Percentiles rank a stretch among this genome's conserved stretches.
phyloP scores from a whole-genome alignment of 2,113 vertebrate genomes.

The Ardeotis arabs region DNA sequence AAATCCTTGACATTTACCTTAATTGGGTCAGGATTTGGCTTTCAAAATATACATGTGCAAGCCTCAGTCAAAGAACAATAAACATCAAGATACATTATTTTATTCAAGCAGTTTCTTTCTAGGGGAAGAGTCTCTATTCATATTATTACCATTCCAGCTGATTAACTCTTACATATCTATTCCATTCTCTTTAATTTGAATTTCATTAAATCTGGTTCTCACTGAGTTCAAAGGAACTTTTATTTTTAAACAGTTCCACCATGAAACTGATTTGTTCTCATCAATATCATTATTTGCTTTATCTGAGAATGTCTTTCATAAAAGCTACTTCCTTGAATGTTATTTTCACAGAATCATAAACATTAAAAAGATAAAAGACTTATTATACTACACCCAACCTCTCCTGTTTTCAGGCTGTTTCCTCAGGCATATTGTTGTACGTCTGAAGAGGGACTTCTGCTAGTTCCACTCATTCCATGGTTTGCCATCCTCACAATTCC shows the following conservation, averaged over 20 bases:
- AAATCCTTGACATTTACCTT: conserved; percentile 5
- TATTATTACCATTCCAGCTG: conserved; percentile 20
- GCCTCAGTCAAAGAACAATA: conserved; percentile 47
- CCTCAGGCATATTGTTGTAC: background rate
- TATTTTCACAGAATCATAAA: conserved; percentile 47
- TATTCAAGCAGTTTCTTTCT: background rate
- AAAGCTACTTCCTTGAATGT: background rate
- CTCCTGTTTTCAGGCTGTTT: background rate
- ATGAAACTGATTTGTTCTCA: conserved; percentile 50
- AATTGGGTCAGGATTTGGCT: conserved; percentile 19
- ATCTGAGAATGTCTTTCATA: conserved; percentile 13
- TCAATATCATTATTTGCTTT: conserved; percentile 33
- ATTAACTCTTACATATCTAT: conserved; percentile 44
- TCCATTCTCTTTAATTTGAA: conserved; percentile 41
- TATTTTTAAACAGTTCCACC: conserved; percentile 44
- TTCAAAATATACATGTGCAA: conserved; percentile 25
- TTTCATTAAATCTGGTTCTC: conserved; percentile 54
- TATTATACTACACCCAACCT: background rate
- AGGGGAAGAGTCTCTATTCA: background rate
- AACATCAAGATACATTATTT: conserved; percentile 2
- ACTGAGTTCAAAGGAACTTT: conserved; percentile 51
- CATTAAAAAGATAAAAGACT: conserved; percentile 8
- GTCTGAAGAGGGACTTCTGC: background rate
- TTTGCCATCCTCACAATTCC: background rate
- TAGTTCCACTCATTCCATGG: background rate